phyloP scores from a whole-genome alignment of 2,113 vertebrate species.

The Cisticola juncidis region DNA sequence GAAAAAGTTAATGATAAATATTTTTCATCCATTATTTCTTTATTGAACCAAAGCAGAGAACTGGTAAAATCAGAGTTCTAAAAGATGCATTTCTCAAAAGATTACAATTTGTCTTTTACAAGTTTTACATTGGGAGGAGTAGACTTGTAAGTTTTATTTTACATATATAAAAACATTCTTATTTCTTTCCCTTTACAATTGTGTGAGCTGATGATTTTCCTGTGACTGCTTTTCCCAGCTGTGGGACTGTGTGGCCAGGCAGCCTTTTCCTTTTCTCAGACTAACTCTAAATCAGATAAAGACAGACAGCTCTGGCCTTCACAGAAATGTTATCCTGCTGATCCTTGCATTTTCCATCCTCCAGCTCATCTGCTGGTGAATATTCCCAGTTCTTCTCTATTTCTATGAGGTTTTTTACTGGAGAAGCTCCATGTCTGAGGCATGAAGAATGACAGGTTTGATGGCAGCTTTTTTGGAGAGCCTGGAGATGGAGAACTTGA shows the following conservation, averaged over 20 bases:
- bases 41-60: neutral
- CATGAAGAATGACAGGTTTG: neutral
- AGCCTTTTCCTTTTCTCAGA: neutral
- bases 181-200: neutral
- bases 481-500: neutral
- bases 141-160: neutral
- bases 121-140: neutral
- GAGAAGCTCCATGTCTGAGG: neutral
- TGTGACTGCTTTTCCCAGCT: neutral
- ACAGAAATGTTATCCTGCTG: neutral
- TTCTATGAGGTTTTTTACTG: neutral
- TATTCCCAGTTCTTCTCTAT: neutral
- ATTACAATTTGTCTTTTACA: neutral
- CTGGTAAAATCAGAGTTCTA: neutral
- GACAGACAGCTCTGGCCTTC: neutral
- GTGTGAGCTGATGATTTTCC: neutral
- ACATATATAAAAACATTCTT: neutral
- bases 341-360: neutral
- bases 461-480: neutral
- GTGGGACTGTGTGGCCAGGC: neutral
- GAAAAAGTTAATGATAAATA: neutral
- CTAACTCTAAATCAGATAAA: neutral
- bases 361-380: neutral
- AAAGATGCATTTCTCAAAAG: neutral
- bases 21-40: neutral